Evolutionary conservation across 2,888 invertebrate genomes (phyloP).

Genomic region (Torymus tubicola): DNA sequence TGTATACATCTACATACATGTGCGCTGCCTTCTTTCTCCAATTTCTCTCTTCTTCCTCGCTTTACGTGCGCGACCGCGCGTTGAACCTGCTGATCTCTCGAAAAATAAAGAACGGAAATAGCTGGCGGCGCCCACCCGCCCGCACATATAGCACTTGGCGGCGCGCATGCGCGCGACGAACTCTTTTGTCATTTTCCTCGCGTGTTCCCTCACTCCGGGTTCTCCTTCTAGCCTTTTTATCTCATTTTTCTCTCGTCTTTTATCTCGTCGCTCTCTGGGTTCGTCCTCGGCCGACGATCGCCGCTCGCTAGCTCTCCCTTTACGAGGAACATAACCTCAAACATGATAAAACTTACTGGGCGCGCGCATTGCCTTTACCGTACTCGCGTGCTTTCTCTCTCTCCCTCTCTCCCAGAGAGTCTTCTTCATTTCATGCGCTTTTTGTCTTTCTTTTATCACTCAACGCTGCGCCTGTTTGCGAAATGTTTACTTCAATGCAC

Average conservation of each 20-base stretch:
- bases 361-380: neutral
- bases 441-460: too few species aligned
- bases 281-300: neutral
- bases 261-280: slow-evolving; percentile 9
- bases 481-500: too few species aligned
- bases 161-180: slow-evolving; percentile 1
- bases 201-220: slow-evolving; percentile 15
- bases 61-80: neutral
- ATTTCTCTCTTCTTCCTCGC: neutral
- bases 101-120: slow-evolving; percentile 23
- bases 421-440: neutral
- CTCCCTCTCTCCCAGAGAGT: neutral
- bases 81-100: neutral
- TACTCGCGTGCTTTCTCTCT: neutral
- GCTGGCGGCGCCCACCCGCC: neutral
- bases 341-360: slow-evolving; percentile 31
- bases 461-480: too few species aligned
- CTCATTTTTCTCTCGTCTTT: slow-evolving; percentile 35
- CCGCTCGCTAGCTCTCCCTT: slow-evolving; percentile 8
- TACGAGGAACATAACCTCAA: slow-evolving; percentile 36
- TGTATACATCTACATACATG: too few species aligned
- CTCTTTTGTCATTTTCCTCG: slow-evolving; percentile 39
- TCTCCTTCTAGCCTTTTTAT: slow-evolving; percentile 27
- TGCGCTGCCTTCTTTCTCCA: neutral
- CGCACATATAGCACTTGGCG: neutral